These are phyloP conservation scores for Dendrolimus pini DNA, from an alignment of 2,888 invertebrate genomes.

Conservation along the genomic window DNA sequence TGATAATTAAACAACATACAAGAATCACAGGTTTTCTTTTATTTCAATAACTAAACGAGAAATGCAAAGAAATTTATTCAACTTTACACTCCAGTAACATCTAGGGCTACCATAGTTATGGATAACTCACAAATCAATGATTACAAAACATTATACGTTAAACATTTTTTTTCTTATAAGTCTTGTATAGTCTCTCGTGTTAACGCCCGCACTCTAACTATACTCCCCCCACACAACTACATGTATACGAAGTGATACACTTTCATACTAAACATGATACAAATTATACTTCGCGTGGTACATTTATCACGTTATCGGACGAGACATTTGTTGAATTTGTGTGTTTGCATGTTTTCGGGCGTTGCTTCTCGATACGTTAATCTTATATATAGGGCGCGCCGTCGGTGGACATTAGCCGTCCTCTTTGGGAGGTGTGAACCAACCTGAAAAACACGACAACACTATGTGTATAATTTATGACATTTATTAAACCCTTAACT, in stretches of 20 bases:
- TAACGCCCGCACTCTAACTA: conserved; percentile 47
- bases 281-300: no score
- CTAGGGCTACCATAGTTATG: conserved; percentile 68
- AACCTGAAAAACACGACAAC: conserved; percentile 76
- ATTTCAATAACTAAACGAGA: conserved; percentile 70
- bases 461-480: no score
- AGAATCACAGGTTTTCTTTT: conserved; percentile 72
- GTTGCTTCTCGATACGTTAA: conserved; percentile 56
- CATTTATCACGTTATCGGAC: no score
- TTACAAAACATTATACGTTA: conserved; percentile 73
- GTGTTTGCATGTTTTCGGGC: conserved; percentile 43
- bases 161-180: conserved; percentile 73
- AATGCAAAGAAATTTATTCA: conserved; percentile 66
- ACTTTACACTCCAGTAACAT: conserved; percentile 70
- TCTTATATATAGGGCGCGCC: conserved; percentile 42
- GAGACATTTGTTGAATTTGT: no score
- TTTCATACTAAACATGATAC: no score
- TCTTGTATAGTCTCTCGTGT: conserved; percentile 68
- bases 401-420: conserved; percentile 82
- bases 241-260: no score
- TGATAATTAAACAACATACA: conserved; percentile 21
- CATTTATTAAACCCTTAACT: no score
- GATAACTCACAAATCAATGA: conserved; percentile 63
- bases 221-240: no score
- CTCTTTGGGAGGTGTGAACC: conserved; percentile 94